Evolutionary conservation across 1,140 invertebrate genomes (phyloP), one percentile per base, ranked within the genome.

Genomic region (Rhagoletis pomonella): DNA sequence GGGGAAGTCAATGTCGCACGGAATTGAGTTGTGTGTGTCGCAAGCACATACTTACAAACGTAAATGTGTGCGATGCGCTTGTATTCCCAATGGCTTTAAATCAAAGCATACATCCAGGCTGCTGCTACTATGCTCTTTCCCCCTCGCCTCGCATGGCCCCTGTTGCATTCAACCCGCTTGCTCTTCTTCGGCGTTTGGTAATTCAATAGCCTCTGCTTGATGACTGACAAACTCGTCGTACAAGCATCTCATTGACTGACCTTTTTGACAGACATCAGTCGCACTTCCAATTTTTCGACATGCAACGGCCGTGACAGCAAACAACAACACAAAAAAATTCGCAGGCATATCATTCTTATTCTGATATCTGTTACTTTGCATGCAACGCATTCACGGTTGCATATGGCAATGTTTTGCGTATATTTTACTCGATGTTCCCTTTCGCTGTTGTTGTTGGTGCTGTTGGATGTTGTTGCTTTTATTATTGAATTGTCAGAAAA

Each of bases 41-140:
- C 55, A 6, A 3, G 44, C 7, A 19, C 19, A 5, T 50, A 12
- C 12, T 12, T 65, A 29, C 29, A 7, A 19, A 77, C n/a, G 6
- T 81, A 81, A 55, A 86, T 60, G 58, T 86, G 42, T 86, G 84
- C 84, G 58, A n/a, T 86, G 84, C 84, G 58, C 50, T 60, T 64
- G 60, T 86, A 86, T 86, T 86, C 84, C 84, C 84, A 17, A 60
- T 86, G 47, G 84, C 84, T 50, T 86, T 64, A 86, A 86, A 86
- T 62, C 84, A 86, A 86, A 62, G 58, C 50, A 55, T 81, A 81
- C 73, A 81, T 55, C 1, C 44, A 81, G n/a, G 73, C 73, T 55
- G 19, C 73, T 81, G n/a, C 14, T 42, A 9, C 14, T 42, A 73
- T 73, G 44, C n/a, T 73, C 44, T 59, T 86, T n/a, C 39, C 85